These are phyloP conservation scores for chimpanzee (Pan troglodytes) DNA, from an alignment of 2,113 vertebrate genomes.

Conservation along the genomic window NHGRI_mPanTro3-v2.1_pri NC_072413.2:72779501-72780000, in stretches of 20 bases:
- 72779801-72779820: conserved; percentile 95
- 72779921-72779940: background rate
- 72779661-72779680: conserved; percentile 50
- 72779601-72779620: conserved; percentile 70
- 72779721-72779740: conserved; percentile 55
- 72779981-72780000: background rate
- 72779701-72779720: conserved; percentile 75
- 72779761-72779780: conserved; percentile 93
- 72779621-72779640: conserved; percentile 75
- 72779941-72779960: background rate
- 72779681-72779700: conserved; percentile 73
- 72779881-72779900: conserved; percentile 96
- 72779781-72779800: conserved; percentile 94
- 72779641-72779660: conserved; percentile 72
- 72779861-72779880: conserved; percentile 98
- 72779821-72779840: conserved; percentile 89
- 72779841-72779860: conserved; percentile 98
- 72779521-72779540: background rate
- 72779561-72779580: conserved; percentile 38
- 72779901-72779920: conserved; percentile 88
- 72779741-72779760: conserved; percentile 83
- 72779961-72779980: background rate
- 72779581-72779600: conserved; percentile 75
- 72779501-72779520: conserved; percentile 56
- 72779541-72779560: background rate